A percentile compares a stretch with the other conserved stretches of the same genome.
Evolutionary conservation across 2,113 vertebrate species (phyloP).

Genomic region (Mastomys natalensis): DNA sequence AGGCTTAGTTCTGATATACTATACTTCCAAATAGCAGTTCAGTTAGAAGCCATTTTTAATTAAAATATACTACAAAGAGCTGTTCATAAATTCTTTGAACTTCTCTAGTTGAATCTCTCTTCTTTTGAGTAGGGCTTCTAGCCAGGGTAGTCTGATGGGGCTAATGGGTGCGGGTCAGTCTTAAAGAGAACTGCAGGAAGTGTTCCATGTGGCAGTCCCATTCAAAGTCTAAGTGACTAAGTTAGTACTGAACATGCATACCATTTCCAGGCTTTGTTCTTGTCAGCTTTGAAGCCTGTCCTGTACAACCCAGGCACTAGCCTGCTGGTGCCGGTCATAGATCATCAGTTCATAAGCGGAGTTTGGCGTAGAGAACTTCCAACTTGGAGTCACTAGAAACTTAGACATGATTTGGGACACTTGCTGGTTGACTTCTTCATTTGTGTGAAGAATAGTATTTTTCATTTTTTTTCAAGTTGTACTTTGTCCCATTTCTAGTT

Average conservation of each 20-base stretch:
- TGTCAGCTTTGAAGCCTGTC: neutral
- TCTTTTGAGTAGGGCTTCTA: neutral
- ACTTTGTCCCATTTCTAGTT: neutral
- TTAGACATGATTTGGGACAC: neutral
- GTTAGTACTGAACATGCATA: neutral
- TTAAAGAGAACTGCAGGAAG: neutral
- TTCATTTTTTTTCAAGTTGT: no score
- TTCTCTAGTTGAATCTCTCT: neutral
- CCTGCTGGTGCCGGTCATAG: neutral
- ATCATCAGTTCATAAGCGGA: no score
- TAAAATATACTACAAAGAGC: neutral
- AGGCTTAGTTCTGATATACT: neutral
- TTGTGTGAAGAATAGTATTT: accelerated
- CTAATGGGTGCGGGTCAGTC: neutral
- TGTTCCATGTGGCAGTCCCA: neutral
- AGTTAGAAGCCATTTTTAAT: neutral
- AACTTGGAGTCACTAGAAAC: neutral
- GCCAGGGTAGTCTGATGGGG: neutral
- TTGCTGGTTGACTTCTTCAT: neutral
- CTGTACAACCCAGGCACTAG: neutral
- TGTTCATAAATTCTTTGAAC: neutral
- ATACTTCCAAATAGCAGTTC: neutral
- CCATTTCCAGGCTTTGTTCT: neutral
- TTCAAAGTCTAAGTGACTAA: neutral
- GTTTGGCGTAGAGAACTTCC: neutral